A percentile compares a stretch with the other conserved stretches of the same genome.
Conservation (phyloP, 2,888 invertebrate species). For the Hemaris fuciformis region DNA sequence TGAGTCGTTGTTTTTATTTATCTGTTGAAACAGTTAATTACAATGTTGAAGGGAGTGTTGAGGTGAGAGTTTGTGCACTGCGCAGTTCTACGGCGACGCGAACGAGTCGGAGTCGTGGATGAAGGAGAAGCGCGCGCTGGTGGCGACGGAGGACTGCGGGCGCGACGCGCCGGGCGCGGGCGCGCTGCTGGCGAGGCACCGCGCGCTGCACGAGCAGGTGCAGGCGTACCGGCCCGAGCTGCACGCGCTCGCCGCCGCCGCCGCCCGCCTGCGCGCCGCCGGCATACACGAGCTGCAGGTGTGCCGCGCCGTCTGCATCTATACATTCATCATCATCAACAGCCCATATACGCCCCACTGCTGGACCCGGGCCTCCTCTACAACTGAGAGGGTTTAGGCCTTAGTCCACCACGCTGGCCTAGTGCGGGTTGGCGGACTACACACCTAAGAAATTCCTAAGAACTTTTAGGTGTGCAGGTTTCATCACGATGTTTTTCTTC, state of each 20-base stretch:
- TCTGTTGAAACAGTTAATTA: no score
- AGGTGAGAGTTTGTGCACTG: neutral
- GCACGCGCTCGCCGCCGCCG: slow-evolving; percentile 89
- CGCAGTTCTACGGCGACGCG: slow-evolving; percentile 95
- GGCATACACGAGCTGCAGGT: slow-evolving; percentile 81
- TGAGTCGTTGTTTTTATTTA: slow-evolving; percentile 39
- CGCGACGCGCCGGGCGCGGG: slow-evolving; percentile 95
- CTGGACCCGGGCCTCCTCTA: no score
- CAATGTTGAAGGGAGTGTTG: neutral
- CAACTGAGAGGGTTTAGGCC: no score
- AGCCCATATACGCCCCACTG: no score
- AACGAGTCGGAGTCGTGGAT: slow-evolving; percentile 99
- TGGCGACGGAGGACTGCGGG: slow-evolving; percentile 94
- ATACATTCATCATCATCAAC: no score
- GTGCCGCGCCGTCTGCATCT: no score
- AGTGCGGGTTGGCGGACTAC: no score
- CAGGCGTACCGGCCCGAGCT: slow-evolving; percentile 94
- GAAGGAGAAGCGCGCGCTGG: slow-evolving; percentile 96
- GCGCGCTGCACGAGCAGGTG: slow-evolving; percentile 93
- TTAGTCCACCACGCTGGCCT: no score
- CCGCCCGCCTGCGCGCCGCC: slow-evolving; percentile 86
- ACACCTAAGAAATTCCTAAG: no score
- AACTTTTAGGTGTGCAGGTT: no score
- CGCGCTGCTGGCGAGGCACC: slow-evolving; percentile 92
- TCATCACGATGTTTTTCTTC: no score